A percentile compares a stretch with the other conserved stretches of the same genome.
phyloP scores from a whole-genome alignment of 2,888 invertebrate species.

The Lithosia quadra region DNA sequence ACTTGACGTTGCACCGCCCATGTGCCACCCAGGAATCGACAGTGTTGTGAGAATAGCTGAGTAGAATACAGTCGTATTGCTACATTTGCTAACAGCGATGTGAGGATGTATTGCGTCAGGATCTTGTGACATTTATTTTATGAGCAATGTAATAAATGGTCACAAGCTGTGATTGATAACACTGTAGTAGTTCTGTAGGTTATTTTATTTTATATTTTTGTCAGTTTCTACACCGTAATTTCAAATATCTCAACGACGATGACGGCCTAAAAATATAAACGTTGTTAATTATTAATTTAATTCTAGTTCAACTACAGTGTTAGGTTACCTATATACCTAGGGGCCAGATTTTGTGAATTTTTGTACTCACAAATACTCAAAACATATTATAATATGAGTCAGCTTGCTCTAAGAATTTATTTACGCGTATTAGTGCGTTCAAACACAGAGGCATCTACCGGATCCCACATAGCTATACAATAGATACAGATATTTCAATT shows the following conservation, averaged over 20 bases:
- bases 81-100: conserved; percentile 25
- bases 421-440: not conserved
- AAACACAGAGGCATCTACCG: not conserved
- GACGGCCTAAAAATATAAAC: not conserved
- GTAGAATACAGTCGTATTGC: conserved; percentile 19
- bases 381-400: not conserved
- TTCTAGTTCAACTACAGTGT: too few relatives aligned
- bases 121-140: conserved; percentile 38
- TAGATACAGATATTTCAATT: not conserved
- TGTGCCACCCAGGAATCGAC: conserved; percentile 34
- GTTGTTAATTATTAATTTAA: too few relatives aligned
- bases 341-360: not conserved
- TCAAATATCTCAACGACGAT: too few relatives aligned
- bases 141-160: conserved; percentile 36
- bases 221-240: not conserved
- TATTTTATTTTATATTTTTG: conserved; percentile 3
- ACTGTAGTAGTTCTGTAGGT: conserved; percentile 34
- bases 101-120: conserved; percentile 38
- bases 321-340: not conserved
- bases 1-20: conserved; percentile 47
- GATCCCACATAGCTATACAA: not conserved
- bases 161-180: conserved; percentile 35
- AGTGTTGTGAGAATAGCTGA: conserved; percentile 41
- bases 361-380: not conserved
- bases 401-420: not conserved